A percentile compares a stretch with the other conserved stretches of the same genome.
Evolutionary conservation across 2,797 vertebrate genomes (phyloP).

Genomic region (Amphiprion clarkii): DNA sequence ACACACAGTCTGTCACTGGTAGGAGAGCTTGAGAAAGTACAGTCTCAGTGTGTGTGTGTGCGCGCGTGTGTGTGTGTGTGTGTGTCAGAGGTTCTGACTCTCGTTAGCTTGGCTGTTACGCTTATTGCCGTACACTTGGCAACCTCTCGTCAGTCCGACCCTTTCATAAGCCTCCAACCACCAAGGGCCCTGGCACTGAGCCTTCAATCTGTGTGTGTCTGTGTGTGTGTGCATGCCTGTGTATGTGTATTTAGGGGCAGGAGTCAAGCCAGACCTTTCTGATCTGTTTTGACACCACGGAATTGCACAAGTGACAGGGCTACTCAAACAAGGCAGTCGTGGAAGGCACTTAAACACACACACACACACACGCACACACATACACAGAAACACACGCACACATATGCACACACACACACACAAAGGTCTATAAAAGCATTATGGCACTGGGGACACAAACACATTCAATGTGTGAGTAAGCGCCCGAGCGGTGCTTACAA

Average conservation of each 20-base stretch:
- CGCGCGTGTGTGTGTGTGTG: conserved; percentile 46
- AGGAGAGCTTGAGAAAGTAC: conserved; percentile 36
- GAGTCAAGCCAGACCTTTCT: conserved; percentile 83
- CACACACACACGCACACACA: conserved; percentile 42
- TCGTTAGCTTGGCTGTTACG: conserved; percentile 80
- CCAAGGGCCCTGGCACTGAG: conserved; percentile 82
- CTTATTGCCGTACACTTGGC: conserved; percentile 82
- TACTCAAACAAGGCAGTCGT: conserved; percentile 82
- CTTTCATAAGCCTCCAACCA: conserved; percentile 85
- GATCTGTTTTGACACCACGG: conserved; percentile 87
- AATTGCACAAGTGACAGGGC: conserved; percentile 86
- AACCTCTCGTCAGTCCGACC: conserved; percentile 81
- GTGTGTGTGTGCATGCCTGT: conserved; percentile 35
- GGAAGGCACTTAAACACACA: conserved; percentile 59
- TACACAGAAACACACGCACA: conserved; percentile 44
- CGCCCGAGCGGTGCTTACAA: conserved; percentile 71
- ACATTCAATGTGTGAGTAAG: conserved; percentile 80
- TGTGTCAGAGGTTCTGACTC: conserved; percentile 80
- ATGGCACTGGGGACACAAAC: conserved; percentile 76
- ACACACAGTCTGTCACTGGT: conserved; percentile 13
- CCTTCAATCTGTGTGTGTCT: conserved; percentile 63
- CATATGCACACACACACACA: conserved; percentile 39
- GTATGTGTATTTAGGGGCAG: conserved; percentile 70
- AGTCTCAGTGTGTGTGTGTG: conserved; percentile 21
- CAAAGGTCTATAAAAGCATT: conserved; percentile 71